Evolutionary conservation across 2,888 invertebrate species (phyloP).

Genomic region (Nemoura dubitans): DNA sequence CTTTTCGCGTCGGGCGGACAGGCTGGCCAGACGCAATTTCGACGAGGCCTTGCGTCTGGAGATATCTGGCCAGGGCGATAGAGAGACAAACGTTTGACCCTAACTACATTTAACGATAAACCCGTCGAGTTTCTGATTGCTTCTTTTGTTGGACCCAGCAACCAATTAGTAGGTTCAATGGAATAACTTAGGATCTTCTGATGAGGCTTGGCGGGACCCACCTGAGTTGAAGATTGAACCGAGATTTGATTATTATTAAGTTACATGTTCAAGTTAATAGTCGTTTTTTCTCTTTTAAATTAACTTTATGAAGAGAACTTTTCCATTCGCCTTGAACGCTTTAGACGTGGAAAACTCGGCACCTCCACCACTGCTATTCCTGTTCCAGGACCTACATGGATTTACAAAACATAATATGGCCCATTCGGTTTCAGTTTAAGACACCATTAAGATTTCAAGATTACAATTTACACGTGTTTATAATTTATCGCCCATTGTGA

Average conservation of each 20-base stretch:
- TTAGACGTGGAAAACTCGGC: not conserved
- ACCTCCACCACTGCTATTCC: not conserved
- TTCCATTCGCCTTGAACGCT: not conserved
- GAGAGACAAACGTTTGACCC: slow-evolving; percentile 17
- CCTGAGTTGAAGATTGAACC: not conserved
- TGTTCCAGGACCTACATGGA: not conserved
- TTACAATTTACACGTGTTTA: slow-evolving; percentile 1
- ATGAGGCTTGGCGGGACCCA: not conserved
- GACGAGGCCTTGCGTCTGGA: not conserved
- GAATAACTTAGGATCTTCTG: slow-evolving; percentile 8
- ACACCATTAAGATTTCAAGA: not conserved
- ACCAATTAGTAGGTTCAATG: slow-evolving; percentile 18
- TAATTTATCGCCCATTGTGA: slow-evolving; percentile 8
- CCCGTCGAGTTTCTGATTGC: slow-evolving; percentile 19
- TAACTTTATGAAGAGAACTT: not conserved
- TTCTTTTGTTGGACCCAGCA: slow-evolving; percentile 21
- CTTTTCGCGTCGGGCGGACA: not conserved
- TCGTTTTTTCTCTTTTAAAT: not conserved
- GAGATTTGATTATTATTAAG: slow-evolving; percentile 7
- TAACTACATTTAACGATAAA: slow-evolving; percentile 8
- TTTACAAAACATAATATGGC: not conserved
- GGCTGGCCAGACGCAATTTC: not conserved
- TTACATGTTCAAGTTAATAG: slow-evolving; percentile 12
- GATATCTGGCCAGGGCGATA: not conserved
- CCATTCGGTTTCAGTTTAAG: not conserved